These are phyloP conservation scores for Lacerta agilis DNA, from an alignment of 2,797 vertebrate species.

Conservation along the genomic window DNA sequence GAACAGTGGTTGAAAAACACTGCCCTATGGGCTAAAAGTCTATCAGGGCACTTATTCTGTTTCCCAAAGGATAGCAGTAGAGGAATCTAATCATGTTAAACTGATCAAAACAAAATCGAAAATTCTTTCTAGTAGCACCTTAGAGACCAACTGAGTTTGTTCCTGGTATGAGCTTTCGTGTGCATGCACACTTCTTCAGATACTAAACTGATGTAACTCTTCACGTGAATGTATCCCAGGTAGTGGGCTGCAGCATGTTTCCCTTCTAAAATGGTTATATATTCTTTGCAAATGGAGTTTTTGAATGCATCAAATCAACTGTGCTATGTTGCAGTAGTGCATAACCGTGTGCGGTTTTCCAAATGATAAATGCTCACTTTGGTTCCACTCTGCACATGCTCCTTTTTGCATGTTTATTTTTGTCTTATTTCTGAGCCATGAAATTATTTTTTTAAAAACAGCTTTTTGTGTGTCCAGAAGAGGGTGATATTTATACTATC, in stretches of 20 bases:
- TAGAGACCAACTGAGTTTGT: too few relatives aligned
- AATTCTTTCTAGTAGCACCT: too few relatives aligned
- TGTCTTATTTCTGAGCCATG: conserved; percentile 64
- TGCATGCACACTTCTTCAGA: too few relatives aligned
- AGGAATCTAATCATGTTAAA: not conserved
- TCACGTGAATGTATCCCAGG: conserved; percentile 52
- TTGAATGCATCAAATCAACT: conserved; percentile 41
- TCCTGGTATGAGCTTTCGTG: too few relatives aligned
- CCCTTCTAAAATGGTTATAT: conserved; percentile 50
- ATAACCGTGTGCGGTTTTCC: conserved; percentile 37
- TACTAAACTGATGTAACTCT: not conserved
- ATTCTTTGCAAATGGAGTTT: conserved; percentile 44
- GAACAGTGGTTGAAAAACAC: too few relatives aligned
- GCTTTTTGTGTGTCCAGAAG: conserved; percentile 55
- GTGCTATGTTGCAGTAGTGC: not conserved
- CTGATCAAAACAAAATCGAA: too few relatives aligned
- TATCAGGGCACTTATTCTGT: not conserved
- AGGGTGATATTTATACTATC: conserved; percentile 48
- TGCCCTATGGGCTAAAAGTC: not conserved
- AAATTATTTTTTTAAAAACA: conserved; percentile 65
- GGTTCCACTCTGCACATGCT: conserved; percentile 38
- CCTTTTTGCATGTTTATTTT: conserved; percentile 61
- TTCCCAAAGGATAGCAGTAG: not conserved
- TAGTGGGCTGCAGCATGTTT: conserved; percentile 58
- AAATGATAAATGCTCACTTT: conserved; percentile 50